Evolutionary conservation across 1,140 invertebrate species (phyloP), one percentile per base, ranked within the genome.

Genomic region (Metaphire vulgaris): DNA sequence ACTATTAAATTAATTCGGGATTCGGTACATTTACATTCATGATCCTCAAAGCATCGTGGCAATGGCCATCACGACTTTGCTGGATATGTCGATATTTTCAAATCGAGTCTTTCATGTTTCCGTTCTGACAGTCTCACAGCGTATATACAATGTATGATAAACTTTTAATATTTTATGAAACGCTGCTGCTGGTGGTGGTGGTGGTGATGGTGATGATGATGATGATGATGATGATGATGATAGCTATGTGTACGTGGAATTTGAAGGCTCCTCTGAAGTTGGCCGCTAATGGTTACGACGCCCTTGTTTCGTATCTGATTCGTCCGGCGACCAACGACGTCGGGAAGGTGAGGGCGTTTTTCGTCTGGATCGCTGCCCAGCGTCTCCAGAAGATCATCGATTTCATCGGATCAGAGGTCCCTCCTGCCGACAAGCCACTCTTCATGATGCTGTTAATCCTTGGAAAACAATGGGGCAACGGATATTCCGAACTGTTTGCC

Each of bases 401-500:
- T 33, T 75, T 69, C 66, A 69, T 72, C 15, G 69, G 56, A n/a
- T 16, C 28, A n/a, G 41, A n/a, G 26, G n/a, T 74, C 6, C 72
- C 72, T 14, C n/a, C 64, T 12, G n/a, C 29, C 2, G 33, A 74
- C 26, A 68, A 21, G 21, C 76, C 76, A 26, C 72, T 77, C 2
- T 77, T 33, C 31, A 34, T 12, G n/a, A 28, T 77, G 16, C 66
- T 77, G 1, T 64, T 64, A 26, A 69, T 74, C 34, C 56, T 74
- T 26, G 64, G 76, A 21, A 33, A 69, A 31, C 34, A 74, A 33
- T 34, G 66, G 64, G 30, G 66, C 31, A 74, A 69, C n/a, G 72
- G 69, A 30, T 77, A 77, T 67, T 73, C 72, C 26, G 28, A 75
- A 6, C 31, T 77, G 6, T 77, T 77, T 66, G 33, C 64, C 32